Conservation (phyloP, 2,797 vertebrate genomes). For the Phataginus tricuspis region DNA sequence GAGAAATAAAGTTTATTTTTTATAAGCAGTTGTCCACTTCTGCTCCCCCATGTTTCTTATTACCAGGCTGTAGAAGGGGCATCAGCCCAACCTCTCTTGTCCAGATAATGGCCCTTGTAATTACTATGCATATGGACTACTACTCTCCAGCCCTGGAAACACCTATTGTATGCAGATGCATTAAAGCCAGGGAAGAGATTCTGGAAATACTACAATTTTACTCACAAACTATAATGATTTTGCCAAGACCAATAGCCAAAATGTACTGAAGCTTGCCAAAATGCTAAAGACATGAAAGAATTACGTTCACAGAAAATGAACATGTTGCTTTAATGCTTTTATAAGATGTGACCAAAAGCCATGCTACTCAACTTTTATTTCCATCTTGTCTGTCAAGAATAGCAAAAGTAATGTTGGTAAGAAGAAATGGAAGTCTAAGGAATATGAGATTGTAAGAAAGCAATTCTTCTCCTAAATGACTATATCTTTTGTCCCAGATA, state of each 20-base stretch:
- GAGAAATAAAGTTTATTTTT: too few species aligned
- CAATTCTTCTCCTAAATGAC: conserved; percentile 44
- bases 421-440: conserved; percentile 49
- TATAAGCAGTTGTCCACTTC: too few species aligned
- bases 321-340: conserved; percentile 51
- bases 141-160: too few species aligned
- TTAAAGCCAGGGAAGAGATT: too few species aligned
- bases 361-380: conserved; percentile 53
- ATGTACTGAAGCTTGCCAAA: neutral
- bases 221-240: neutral
- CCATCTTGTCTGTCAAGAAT: conserved; percentile 53
- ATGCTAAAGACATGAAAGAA: neutral
- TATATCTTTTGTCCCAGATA: conserved; percentile 4
- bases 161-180: too few species aligned
- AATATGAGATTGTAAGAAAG: conserved; percentile 52
- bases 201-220: too few species aligned
- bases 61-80: too few species aligned
- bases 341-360: conserved; percentile 47
- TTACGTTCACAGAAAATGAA: conserved; percentile 53
- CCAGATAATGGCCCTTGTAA: too few species aligned
- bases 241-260: conserved; percentile 32
- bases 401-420: conserved; percentile 57
- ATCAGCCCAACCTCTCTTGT: too few species aligned
- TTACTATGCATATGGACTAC: too few species aligned
- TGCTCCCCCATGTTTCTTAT: too few species aligned